Evolutionary conservation across 2,113 vertebrate genomes (phyloP).

Genomic region (Mormyrus iriodes): DNA sequence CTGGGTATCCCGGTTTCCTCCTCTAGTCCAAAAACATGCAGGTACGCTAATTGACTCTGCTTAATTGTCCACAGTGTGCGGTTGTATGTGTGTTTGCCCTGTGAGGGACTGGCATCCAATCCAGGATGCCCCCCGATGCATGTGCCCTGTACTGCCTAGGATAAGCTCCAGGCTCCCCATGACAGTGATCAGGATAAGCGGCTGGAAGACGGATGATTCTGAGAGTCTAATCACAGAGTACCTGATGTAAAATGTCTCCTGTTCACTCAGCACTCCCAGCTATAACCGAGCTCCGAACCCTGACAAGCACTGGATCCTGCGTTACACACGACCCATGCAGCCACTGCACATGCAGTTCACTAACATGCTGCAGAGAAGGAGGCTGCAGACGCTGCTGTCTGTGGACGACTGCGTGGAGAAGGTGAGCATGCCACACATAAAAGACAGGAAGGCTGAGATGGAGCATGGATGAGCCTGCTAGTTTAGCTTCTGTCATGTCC

Average conservation of each 20-base stretch:
- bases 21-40: not conserved
- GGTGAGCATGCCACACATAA: conserved; percentile 51
- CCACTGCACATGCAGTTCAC: conserved; percentile 98
- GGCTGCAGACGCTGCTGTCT: conserved; percentile 89
- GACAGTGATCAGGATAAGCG: not conserved
- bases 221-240: not conserved
- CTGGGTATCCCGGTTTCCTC: no score
- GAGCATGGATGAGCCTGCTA: not conserved
- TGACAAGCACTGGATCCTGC: conserved; percentile 97
- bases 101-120: not conserved
- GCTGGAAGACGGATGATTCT: not conserved
- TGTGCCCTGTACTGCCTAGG: not conserved
- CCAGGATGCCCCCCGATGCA: not conserved
- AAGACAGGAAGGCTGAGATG: not conserved
- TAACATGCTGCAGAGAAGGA: conserved; percentile 88
- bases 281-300: conserved; percentile 93
- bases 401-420: conserved; percentile 91
- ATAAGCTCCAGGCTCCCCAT: not conserved
- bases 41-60: not conserved
- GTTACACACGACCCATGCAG: conserved; percentile 94
- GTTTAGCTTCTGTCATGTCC: conserved; percentile 12
- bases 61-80: not conserved
- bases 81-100: not conserved
- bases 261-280: conserved; percentile 77
- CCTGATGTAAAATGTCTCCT: conserved; percentile 8